phyloP scores from a whole-genome alignment of 2,888 invertebrate genomes.

The Ashinkailepas kermadecensis region DNA sequence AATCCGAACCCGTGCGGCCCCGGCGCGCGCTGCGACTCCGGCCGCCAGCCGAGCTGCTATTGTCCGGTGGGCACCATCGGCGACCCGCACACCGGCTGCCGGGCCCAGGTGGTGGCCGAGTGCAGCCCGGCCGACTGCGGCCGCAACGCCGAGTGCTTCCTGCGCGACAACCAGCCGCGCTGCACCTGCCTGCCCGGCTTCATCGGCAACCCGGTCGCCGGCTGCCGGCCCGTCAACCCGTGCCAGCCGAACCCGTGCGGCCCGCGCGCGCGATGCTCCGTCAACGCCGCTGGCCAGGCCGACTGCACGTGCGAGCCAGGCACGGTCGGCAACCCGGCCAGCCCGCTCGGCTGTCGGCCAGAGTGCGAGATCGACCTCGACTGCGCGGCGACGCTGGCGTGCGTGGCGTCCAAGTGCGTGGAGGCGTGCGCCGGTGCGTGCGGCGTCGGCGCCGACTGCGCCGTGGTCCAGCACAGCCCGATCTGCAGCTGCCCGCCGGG shows the following conservation, averaged over 20 bases:
- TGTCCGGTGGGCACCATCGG: constrained; percentile 77
- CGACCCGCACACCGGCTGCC: constrained; percentile 78
- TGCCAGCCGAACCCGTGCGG: constrained; percentile 36
- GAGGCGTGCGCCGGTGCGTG: constrained; percentile 59
- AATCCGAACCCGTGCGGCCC: constrained; percentile 55
- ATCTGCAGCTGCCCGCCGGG: constrained; percentile 62
- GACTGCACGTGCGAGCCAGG: constrained; percentile 58
- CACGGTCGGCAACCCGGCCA: constrained; percentile 27
- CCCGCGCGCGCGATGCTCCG: constrained; percentile 36
- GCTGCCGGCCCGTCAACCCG: constrained; percentile 47
- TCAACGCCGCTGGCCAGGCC: constrained; percentile 14
- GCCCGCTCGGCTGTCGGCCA: constrained; percentile 26
- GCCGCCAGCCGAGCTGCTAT: constrained; percentile 55
- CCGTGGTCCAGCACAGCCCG: constrained; percentile 63
- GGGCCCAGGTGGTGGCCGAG: constrained; percentile 46
- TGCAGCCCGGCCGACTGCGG: constrained; percentile 68
- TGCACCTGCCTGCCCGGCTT: constrained; percentile 66
- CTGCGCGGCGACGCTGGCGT: constrained; percentile 52
- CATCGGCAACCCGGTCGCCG: constrained; percentile 65
- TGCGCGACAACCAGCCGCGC: constrained; percentile 65
- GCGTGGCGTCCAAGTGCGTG: constrained; percentile 63
- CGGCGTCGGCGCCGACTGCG: constrained; percentile 61
- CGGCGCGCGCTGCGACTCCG: constrained; percentile 72
- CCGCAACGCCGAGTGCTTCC: constrained; percentile 61
- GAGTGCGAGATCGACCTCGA: constrained; percentile 36